Conservation (phyloP, 1,140 invertebrate species). For the Tachypleus tridentatus region DNA sequence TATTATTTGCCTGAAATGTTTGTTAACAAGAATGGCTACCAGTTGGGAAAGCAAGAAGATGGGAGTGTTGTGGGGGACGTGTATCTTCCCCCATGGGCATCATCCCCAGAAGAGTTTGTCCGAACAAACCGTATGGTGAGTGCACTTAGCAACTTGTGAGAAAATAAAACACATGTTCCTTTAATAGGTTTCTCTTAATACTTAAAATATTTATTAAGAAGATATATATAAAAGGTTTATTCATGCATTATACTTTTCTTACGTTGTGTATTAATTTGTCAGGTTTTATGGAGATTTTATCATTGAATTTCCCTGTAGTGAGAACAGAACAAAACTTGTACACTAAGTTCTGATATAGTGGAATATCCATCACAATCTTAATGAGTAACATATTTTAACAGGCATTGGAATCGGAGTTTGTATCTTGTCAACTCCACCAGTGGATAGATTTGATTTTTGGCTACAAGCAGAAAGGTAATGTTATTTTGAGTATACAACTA, state of each 20-base stretch:
- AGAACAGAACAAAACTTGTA: no score
- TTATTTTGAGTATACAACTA: not conserved
- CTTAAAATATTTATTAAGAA: no score
- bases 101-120: constrained; percentile 92
- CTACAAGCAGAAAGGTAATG: constrained; percentile 89
- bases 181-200: no score
- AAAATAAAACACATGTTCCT: no score
- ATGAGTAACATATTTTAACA: constrained; percentile 29
- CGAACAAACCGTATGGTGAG: constrained; percentile 87
- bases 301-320: no score
- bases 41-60: constrained; percentile 76
- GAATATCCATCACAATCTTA: not conserved
- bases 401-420: constrained; percentile 97
- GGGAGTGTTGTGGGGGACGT: constrained; percentile 72
- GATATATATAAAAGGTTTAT: no score
- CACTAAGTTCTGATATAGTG: no score
- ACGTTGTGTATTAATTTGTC: no score
- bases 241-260: no score
- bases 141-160: constrained; percentile 3
- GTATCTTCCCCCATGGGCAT: constrained; percentile 89
- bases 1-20: constrained; percentile 99
- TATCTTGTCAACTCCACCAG: constrained; percentile 97
- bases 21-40: constrained; percentile 74
- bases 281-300: no score
- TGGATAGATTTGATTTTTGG: constrained; percentile 99